Evolutionary conservation across 2,888 invertebrate species (phyloP).

Genomic region (Diloba caeruleocephala): DNA sequence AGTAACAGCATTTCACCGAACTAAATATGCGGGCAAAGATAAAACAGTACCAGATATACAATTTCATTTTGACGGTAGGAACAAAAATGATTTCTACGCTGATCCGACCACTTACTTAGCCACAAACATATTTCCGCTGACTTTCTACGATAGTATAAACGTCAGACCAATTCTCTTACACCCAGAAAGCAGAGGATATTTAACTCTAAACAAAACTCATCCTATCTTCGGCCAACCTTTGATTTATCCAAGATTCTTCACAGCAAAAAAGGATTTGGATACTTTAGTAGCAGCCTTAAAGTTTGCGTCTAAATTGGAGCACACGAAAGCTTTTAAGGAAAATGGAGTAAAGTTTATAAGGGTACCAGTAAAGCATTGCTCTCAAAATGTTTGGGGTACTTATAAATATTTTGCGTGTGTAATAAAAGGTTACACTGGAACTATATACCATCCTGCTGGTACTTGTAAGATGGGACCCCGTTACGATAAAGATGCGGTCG

Average conservation of each 20-base stretch:
- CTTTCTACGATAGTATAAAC: slow-evolving; percentile 90
- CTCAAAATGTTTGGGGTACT: slow-evolving; percentile 85
- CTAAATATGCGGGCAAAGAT: slow-evolving; percentile 82
- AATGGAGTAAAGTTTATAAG: slow-evolving; percentile 87
- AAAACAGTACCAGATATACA: slow-evolving; percentile 91
- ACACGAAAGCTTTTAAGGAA: slow-evolving; percentile 87
- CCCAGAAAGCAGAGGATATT: slow-evolving; percentile 90
- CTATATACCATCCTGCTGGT: slow-evolving; percentile 84
- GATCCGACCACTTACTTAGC: slow-evolving; percentile 87
- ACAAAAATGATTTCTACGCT: slow-evolving; percentile 85
- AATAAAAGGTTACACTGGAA: slow-evolving; percentile 88
- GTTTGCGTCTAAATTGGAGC: slow-evolving; percentile 87
- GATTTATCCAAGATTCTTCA: slow-evolving; percentile 92
- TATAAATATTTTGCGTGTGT: slow-evolving; percentile 91
- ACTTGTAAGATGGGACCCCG: slow-evolving; percentile 80
- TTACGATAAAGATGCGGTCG: slow-evolving; percentile 76
- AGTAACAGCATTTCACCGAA: slow-evolving; percentile 89
- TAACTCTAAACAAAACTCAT: slow-evolving; percentile 90
- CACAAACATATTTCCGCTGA: slow-evolving; percentile 82
- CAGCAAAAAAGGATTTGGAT: slow-evolving; percentile 89
- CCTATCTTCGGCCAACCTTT: slow-evolving; percentile 91
- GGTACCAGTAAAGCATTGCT: slow-evolving; percentile 88
- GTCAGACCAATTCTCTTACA: slow-evolving; percentile 89
- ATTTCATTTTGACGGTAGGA: slow-evolving; percentile 89
- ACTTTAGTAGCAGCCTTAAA: slow-evolving; percentile 90